phyloP scores from a whole-genome alignment of 2,888 invertebrate genomes.

The Muscina levida region DNA sequence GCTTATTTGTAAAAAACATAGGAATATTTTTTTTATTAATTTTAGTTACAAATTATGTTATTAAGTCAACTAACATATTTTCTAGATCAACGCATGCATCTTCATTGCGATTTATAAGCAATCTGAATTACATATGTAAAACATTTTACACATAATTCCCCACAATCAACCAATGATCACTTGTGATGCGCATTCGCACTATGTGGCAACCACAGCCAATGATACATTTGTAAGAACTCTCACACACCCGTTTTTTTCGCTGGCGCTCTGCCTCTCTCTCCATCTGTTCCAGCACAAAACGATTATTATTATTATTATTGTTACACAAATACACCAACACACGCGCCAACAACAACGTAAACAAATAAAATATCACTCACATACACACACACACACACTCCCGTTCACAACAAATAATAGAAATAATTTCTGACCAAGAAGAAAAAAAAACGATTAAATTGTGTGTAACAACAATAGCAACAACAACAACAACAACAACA shows the following conservation, averaged over 20 bases:
- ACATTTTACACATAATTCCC: too few species aligned
- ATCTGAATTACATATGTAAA: too few species aligned
- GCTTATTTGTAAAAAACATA: too few species aligned
- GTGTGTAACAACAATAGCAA: slow-evolving; percentile 17
- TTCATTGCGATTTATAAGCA: too few species aligned
- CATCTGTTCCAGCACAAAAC: background rate
- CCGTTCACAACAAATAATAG: background rate
- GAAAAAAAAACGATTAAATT: slow-evolving; percentile 2
- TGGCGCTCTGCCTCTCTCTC: background rate
- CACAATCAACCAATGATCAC: background rate
- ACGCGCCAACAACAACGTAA: too few species aligned
- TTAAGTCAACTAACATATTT: too few species aligned
- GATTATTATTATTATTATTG: background rate
- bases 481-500: background rate
- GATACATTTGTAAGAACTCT: slow-evolving; percentile 32
- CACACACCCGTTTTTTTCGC: background rate
- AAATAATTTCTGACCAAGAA: slow-evolving; percentile 22
- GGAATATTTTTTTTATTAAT: too few species aligned
- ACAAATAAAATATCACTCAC: too few species aligned
- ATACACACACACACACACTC: background rate
- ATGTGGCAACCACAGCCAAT: slow-evolving; percentile 21
- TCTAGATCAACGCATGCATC: too few species aligned
- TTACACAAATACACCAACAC: background rate
- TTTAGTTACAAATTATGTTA: too few species aligned
- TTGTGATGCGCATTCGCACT: background rate